phyloP scores from a whole-genome alignment of 1,140 invertebrate species.

The Latrodectus geometricus region DNA sequence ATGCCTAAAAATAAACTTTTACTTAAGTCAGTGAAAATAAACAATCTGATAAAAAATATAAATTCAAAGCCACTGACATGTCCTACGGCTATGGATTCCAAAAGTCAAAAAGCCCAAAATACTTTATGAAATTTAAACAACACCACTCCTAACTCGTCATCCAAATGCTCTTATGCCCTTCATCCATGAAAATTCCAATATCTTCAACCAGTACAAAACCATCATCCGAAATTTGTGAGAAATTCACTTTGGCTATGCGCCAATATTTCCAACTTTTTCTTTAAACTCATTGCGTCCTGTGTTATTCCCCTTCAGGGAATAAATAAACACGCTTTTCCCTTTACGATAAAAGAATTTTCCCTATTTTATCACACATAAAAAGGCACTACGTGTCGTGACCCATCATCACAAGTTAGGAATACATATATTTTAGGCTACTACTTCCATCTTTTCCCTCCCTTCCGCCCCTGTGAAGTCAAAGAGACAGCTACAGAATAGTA shows the following conservation, averaged over 20 bases:
- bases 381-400: conserved; percentile 40
- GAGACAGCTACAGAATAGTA: conserved; percentile 42
- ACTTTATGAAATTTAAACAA: conserved; percentile 5
- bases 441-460: neutral
- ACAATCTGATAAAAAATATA: too few species aligned
- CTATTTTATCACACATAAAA: conserved; percentile 43
- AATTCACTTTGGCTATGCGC: neutral
- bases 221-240: neutral
- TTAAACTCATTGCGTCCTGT: conserved; percentile 10
- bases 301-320: conserved; percentile 41
- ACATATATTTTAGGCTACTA: conserved; percentile 25
- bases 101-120: neutral
- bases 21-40: too few species aligned
- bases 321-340: conserved; percentile 53
- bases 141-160: neutral
- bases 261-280: conserved; percentile 2
- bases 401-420: conserved; percentile 47
- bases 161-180: neutral
- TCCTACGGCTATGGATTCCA: neutral
- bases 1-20: too few species aligned
- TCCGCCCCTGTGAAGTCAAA: neutral
- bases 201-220: neutral
- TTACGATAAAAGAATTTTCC: conserved; percentile 47
- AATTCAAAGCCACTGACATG: too few species aligned
- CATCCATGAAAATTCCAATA: neutral